Percentiles rank a stretch among this genome's conserved stretches.
Conservation (phyloP, 2,113 vertebrate genomes). For the Aptenodytes patagonicus region DNA sequence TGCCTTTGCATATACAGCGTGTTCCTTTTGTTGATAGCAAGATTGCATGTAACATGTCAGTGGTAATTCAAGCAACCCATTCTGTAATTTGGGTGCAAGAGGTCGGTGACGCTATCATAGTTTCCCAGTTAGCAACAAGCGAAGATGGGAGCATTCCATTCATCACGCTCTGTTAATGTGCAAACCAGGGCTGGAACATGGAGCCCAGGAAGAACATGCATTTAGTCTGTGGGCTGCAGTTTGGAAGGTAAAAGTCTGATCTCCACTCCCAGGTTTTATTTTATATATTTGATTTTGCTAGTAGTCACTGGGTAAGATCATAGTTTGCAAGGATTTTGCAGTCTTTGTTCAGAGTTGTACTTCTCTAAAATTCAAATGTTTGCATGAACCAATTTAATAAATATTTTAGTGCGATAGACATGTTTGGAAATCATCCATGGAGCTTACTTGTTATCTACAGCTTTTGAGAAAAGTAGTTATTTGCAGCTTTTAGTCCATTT, state of each 20-base stretch:
- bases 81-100: neutral
- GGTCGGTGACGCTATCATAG: neutral
- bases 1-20: neutral
- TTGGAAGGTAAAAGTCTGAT: neutral
- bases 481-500: neutral
- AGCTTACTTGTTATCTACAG: neutral
- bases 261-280: neutral
- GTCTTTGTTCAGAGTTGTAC: neutral
- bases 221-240: neutral
- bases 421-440: neutral
- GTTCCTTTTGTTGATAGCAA: neutral
- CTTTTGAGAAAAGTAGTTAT: neutral
- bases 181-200: neutral
- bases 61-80: neutral
- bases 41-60: accelerated
- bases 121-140: neutral
- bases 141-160: neutral
- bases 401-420: neutral
- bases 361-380: neutral
- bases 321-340: neutral
- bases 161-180: neutral
- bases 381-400: neutral
- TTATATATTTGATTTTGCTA: neutral
- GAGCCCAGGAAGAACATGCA: neutral
- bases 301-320: neutral